Evolutionary conservation across 1,140 invertebrate species (phyloP), one percentile per base, ranked within the genome.

Genomic region (Lerema accius): DNA sequence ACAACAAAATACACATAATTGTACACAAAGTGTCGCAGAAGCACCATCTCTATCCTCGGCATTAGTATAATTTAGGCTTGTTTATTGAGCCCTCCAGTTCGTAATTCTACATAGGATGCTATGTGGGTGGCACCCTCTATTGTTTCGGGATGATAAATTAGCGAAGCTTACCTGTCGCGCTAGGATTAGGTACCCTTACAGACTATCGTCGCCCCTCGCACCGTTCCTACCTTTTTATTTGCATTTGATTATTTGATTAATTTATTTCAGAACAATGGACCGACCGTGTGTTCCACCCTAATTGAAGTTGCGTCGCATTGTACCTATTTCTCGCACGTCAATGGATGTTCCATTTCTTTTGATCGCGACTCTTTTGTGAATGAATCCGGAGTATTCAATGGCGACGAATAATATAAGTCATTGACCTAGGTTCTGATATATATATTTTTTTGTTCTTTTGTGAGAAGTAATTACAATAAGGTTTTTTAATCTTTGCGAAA

Each of bases 221-320:
- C 62, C 63, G 66, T 73, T 76, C 76, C 69, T 78, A 78, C 60
- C 49, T 80, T 85, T 87, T 84, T 85, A 82, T 84, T 85, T 78
- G 64, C 58, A 70, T 83, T 79, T 77, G 81, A 84, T 78, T 71
- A 75, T 69, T 81, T 80, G 79, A 84, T 84, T 82, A 80, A 84
- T 84, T 74, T 67, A 73, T 75, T 77, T 73, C 67, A 69, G 56
- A 69, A 80, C 77, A 80, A 80, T 73, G 66, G 49, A 64, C 19
- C 15, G 53, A 32, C 15, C 55, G 55, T 58, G 16, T 58, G 55
- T 23, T 58, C 32, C 26, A 43, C 42, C n/a, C 42, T 46, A 58
- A 45, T 46, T 58, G 55, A 58, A 58, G 19, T 16, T 28, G 37
- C 39, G 53, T 46, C 15, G 42, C n/a, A n/a, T n/a, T 13, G 11